Evolutionary conservation across 64 coral and sea anemone species (phyloP).

Genomic region (Montipora efflorescens): DNA sequence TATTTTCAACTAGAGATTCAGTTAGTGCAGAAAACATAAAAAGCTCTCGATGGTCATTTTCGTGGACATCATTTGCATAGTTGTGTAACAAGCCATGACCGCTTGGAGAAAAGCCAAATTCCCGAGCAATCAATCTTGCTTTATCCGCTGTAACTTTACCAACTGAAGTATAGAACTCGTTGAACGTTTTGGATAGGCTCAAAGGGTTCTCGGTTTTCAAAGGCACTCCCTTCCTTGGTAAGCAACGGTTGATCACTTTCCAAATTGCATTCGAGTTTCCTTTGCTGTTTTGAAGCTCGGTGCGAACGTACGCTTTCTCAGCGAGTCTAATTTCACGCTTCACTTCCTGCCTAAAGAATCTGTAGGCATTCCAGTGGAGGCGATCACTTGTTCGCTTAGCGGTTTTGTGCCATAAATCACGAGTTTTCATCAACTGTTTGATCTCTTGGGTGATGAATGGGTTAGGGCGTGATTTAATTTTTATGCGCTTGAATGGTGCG

Average conservation of each 20-base stretch:
- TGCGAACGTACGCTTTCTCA: constrained; percentile 49
- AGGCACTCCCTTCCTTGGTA: neutral
- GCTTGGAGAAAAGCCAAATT: neutral
- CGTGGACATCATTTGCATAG: neutral
- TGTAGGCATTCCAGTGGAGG: constrained; percentile 31
- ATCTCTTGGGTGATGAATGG: constrained; percentile 58
- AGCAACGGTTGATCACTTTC: constrained; percentile 50
- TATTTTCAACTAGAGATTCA: constrained; percentile 49
- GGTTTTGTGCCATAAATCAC: constrained; percentile 70
- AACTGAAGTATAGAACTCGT: constrained; percentile 4
- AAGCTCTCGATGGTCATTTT: neutral
- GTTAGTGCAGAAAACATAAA: constrained; percentile 37
- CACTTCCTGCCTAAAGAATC: constrained; percentile 69
- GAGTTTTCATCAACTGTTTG: constrained; percentile 62
- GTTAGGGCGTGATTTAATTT: neutral
- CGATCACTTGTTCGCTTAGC: constrained; percentile 59
- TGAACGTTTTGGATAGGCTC: neutral
- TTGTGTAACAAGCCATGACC: neutral
- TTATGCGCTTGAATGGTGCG: constrained; percentile 11
- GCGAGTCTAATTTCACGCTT: constrained; percentile 59
- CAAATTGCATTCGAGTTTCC: constrained; percentile 60
- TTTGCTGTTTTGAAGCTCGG: constrained; percentile 59
- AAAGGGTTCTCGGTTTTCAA: constrained; percentile 16
- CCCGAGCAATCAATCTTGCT: neutral
- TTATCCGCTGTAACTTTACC: constrained; percentile 1